Conservation (phyloP, 2,888 invertebrate species). For the Hydrotaea diabolus region DNA sequence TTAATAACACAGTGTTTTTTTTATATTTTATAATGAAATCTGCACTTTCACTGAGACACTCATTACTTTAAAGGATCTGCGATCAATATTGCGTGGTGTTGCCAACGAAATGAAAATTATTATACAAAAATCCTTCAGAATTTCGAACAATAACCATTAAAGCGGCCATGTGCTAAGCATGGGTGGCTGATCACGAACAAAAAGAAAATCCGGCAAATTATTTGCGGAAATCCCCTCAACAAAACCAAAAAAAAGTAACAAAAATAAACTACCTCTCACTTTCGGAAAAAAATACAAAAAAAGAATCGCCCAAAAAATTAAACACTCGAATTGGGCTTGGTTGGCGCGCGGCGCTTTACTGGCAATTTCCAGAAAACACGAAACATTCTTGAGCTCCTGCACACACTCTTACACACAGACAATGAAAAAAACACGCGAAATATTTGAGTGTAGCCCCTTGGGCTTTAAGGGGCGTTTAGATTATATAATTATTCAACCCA, state of each 20-base stretch:
- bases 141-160: too few species aligned
- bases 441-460: neutral
- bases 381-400: neutral
- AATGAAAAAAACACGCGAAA: neutral
- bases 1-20: too few species aligned
- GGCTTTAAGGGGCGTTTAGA: neutral
- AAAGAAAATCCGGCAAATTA: slow-evolving; percentile 35
- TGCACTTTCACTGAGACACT: too few species aligned
- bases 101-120: too few species aligned
- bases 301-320: slow-evolving; percentile 44
- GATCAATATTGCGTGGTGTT: too few species aligned
- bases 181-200: slow-evolving; percentile 29
- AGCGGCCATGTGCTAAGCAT: too few species aligned
- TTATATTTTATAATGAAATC: too few species aligned
- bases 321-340: slow-evolving; percentile 25
- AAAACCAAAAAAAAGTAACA: slow-evolving; percentile 1
- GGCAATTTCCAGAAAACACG: neutral
- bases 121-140: too few species aligned
- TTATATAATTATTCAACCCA: neutral
- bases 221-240: slow-evolving; percentile 29
- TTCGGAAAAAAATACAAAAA: neutral
- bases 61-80: too few species aligned
- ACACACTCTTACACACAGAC: neutral
- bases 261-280: too few species aligned
- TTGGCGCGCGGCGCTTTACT: neutral